Conservation (phyloP, 1,140 invertebrate species). For the Nasonia vitripennis region DNA sequence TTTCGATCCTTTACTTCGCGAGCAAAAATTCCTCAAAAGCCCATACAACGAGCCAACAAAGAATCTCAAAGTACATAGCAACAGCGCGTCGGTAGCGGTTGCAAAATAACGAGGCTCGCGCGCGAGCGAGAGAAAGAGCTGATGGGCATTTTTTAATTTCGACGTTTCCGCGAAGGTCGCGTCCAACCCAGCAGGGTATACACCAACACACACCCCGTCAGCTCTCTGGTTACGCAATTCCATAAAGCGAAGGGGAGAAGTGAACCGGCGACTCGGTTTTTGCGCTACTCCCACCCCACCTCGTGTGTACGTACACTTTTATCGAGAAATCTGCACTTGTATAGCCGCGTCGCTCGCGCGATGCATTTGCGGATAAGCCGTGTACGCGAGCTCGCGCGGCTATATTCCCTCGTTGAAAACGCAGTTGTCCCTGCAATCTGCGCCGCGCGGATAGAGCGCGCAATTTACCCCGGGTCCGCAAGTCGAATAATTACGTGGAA, state of each 20-base stretch:
- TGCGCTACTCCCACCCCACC: background rate
- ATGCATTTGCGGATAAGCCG: constrained; percentile 59
- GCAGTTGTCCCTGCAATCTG: constrained; percentile 60
- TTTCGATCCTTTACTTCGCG: background rate
- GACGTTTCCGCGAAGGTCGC: constrained; percentile 23
- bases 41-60: constrained; percentile 3
- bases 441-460: constrained; percentile 38
- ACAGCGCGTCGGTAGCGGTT: background rate
- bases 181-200: background rate
- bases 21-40: background rate
- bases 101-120: background rate
- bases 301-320: constrained; percentile 49
- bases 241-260: background rate
- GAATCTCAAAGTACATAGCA: background rate
- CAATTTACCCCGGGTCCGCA: constrained; percentile 57
- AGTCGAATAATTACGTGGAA: constrained; percentile 57
- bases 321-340: constrained; percentile 61
- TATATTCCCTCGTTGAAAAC: constrained; percentile 56
- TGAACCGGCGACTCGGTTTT: background rate
- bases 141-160: constrained; percentile 34
- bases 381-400: background rate
- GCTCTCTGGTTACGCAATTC: background rate
- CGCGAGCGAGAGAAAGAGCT: background rate
- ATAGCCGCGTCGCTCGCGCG: constrained; percentile 51
- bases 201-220: background rate